Evolutionary conservation across 2,113 vertebrate species (phyloP), one percentile per base, ranked within the genome.

Genomic region (Callocephalon fimbriatum): DNA sequence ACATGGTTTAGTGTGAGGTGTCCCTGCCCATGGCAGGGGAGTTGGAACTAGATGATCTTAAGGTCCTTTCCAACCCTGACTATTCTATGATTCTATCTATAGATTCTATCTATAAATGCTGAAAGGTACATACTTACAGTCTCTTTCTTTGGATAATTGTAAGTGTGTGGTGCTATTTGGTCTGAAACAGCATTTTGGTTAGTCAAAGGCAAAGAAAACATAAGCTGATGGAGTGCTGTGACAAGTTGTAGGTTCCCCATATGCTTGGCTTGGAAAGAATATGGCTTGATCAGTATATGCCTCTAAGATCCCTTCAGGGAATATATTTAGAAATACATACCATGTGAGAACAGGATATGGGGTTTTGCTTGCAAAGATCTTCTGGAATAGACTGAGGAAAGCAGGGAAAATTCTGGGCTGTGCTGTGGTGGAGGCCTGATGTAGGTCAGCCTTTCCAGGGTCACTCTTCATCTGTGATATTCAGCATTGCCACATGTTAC

Each of bases 381-480:
- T 38, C 70, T 68, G 93, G 40, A 58, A 16, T 1, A 42, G 50
- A 25, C 38, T 67, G 50, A 32, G 76, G 38, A n/a, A 32, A 35
- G 61, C 45, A 31, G 25, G 61, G 78, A 12, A 22, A 18, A 25
- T 27, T 67, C 27, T 53, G 63, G 38, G 62, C 50, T 40, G 37
- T 18, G 70, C 54, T 53, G 1, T 16, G 62, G 1, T 19, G 63
- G 42, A 42, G 76, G 44, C 2, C 31, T 14, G 47, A 9, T 8
- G 62, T 37, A 37, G 18, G 27, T 54, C 47, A n/a, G 35, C 12
- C 38, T 70, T 58, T 18, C 56, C 2, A 2, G 56, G 26, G 14
- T 27, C 0, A 0, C 25, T 44, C 15, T 42, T 50, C 22, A 2
- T 4, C 27, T 8, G 0, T 0, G 8, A 18, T 15, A 12, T 61